These are phyloP conservation scores for Anolis sagrei DNA, from an alignment of 2,113 vertebrate genomes.

Conservation along the genomic window DNA sequence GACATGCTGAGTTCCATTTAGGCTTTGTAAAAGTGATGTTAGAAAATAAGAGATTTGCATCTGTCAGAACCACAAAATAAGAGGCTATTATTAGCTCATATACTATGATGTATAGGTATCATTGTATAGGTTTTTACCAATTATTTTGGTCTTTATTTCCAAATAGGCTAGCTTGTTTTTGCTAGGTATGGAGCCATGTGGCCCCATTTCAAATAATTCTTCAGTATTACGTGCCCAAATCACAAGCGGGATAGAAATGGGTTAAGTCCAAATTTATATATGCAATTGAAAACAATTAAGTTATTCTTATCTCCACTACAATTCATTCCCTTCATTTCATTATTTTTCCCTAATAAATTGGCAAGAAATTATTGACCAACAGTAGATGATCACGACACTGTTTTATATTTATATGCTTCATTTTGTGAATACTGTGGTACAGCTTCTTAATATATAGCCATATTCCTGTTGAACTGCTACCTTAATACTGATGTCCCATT, in stretches of 20 bases:
- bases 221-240: background rate
- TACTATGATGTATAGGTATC: background rate
- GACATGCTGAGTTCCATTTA: background rate
- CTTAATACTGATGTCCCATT: too few relatives aligned
- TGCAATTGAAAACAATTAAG: background rate
- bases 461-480: too few relatives aligned
- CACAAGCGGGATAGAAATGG: background rate
- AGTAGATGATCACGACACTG: too few relatives aligned
- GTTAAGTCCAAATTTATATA: background rate
- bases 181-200: background rate
- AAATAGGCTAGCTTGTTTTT: background rate
- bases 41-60: background rate
- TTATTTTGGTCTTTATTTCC: background rate
- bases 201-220: background rate
- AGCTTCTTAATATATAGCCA: too few relatives aligned
- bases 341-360: background rate
- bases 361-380: background rate
- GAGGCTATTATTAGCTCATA: background rate
- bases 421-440: too few relatives aligned
- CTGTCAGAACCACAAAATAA: background rate
- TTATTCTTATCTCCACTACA: background rate
- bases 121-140: background rate
- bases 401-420: too few relatives aligned
- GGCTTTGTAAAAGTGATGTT: background rate
- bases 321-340: background rate